Evolutionary conservation across 2,113 vertebrate species (phyloP).

Genomic region (Aspidoscelis tigris): DNA sequence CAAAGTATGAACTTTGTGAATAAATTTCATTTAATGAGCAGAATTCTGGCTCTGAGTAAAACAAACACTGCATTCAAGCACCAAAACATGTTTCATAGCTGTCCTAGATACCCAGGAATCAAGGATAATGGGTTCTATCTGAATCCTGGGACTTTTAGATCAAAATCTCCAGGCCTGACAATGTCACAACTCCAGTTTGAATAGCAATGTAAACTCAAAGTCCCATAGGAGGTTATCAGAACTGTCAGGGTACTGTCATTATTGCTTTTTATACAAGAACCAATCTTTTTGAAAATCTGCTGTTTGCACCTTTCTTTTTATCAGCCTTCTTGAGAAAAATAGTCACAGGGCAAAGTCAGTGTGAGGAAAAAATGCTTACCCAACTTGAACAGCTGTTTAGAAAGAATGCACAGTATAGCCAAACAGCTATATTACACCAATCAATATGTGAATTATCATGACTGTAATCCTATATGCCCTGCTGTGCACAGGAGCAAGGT

Average conservation of each 20-base stretch:
- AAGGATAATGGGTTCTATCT: background rate
- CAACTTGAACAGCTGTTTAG: conserved; percentile 64
- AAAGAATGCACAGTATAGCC: conserved; percentile 58
- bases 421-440: conserved; percentile 28
- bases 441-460: conserved; percentile 39
- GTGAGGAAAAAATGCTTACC: conserved; percentile 56
- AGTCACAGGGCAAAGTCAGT: conserved; percentile 67
- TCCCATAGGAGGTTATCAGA: background rate
- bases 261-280: conserved; percentile 3
- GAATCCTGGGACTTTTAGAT: background rate
- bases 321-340: conserved; percentile 57
- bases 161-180: background rate
- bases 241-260: background rate
- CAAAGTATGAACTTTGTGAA: background rate
- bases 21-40: background rate
- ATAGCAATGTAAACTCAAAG: background rate
- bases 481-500: background rate
- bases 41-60: background rate
- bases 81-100: background rate
- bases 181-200: background rate
- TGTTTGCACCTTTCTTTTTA: conserved; percentile 39
- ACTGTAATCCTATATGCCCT: background rate
- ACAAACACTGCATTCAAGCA: background rate
- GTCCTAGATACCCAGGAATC: background rate
- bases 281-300: conserved; percentile 4